Base-by-base conservation (phyloP, 2,797 vertebrate species). In the Notoglanidium macrostoma region DNA sequence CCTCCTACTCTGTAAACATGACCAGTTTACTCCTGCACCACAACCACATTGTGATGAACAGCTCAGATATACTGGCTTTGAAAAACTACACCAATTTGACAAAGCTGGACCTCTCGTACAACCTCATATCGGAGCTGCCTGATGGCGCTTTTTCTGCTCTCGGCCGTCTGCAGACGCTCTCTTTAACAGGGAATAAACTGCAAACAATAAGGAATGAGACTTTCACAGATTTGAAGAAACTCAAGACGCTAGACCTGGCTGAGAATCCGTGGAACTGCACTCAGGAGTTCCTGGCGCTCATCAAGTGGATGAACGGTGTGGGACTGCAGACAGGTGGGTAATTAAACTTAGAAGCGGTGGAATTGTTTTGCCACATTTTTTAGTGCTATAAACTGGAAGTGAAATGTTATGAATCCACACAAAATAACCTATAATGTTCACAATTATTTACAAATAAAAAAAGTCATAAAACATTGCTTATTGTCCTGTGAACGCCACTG, bases 181-280 rank as follows among this genome's bases (percentile, higher is more conserved):
- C 92, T 84, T 91, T 97, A 61, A 91, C 94, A 46, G 86, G 91
- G 23, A 97, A 96, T 88, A 3, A 70, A 0, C 89, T 97, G 57
- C 91, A 88, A 67, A 90, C 77, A 3, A 76, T 93, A 26, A 59
- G 81, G 87, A 91, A 95, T 61, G 86, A 92, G 72, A 84, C 91
- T 77, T 90, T 93, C 12, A 14, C 11, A 80, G 80, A 73, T 84
- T 23, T 91, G 40, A 81, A 92, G 68, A 92, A 92, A 84, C 88
- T 95, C 78, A 90, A n/a, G 86, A 89, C 11, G 73, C 89, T 97
- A 21, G 78, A 86, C 91, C 93, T 98, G 89, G 86, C 91, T 84
- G 95, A 89, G 88, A 99, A 98, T 91, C 96, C 95, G 40, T 98
- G 96, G 97, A 96, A 92, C 65, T 98, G 97, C 72, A 96, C 96